Evolutionary conservation across 2,797 vertebrate species (phyloP).

Genomic region (Ctenopoma kingsleyae): DNA sequence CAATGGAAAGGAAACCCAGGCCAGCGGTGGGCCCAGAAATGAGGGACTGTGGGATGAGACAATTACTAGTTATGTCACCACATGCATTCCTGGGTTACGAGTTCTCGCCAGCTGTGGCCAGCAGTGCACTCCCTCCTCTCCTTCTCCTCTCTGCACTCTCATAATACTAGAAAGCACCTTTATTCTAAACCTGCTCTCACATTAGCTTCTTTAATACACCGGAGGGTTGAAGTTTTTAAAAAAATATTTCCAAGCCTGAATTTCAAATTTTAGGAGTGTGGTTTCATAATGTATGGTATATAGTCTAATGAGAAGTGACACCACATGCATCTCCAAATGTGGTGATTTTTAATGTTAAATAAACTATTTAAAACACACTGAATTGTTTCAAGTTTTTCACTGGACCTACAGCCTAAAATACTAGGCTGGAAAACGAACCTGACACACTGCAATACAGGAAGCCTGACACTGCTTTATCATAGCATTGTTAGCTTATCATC

Average conservation of each 20-base stretch:
- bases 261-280: constrained; percentile 2
- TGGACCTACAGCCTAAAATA: constrained; percentile 26
- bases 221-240: constrained; percentile 2
- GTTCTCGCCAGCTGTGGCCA: constrained; percentile 77
- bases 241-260: background rate
- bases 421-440: constrained; percentile 22
- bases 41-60: constrained; percentile 82
- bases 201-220: constrained; percentile 10
- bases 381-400: constrained; percentile 24
- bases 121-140: constrained; percentile 62
- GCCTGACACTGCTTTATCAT: constrained; percentile 16
- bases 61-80: constrained; percentile 84
- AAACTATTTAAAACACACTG: background rate
- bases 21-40: constrained; percentile 70
- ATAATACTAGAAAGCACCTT: constrained; percentile 58
- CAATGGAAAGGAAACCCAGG: constrained; percentile 71
- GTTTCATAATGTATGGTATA: background rate
- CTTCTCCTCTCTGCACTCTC: constrained; percentile 51
- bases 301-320: constrained; percentile 3
- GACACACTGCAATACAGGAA: constrained; percentile 39
- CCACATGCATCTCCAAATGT: background rate
- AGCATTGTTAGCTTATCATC: constrained; percentile 9
- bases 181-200: constrained; percentile 23
- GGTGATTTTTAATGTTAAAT: background rate
- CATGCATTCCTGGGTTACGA: constrained; percentile 82